Evolutionary conservation across 1,140 invertebrate species (phyloP), one percentile per base, ranked within the genome.

Genomic region (Pararge aegeria): DNA sequence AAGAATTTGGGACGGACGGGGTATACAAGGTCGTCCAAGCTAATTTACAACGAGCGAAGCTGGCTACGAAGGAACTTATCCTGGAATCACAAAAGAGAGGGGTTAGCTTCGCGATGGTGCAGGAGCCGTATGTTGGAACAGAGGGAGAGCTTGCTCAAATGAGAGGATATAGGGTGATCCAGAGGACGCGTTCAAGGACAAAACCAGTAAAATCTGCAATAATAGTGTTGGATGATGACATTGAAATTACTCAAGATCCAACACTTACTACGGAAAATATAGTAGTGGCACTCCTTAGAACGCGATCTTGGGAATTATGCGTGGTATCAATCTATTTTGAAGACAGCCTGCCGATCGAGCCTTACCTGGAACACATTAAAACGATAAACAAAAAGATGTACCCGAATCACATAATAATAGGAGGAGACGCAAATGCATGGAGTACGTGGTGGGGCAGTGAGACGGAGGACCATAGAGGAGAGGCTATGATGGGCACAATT

Each of bases 381-480:
- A 40, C 24, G 9, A 18, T 54, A 2, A 12, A 10, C 0, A 2
- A 10, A 2, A 12, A 40, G 16, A 19, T 42, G 2, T 37, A 37
- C 1, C 4, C n/a, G 1, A 1, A 10, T 12, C 3, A 13, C 1
- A 4, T 54, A 0, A 9, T 54, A 42, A 13, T 71, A 1, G 68
- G 66, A 2, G 72, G 72, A 0, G 68, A 75, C 38, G 19, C 29
- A 0, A 70, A 70, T 12, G 65, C 72, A 1, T 58, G 61, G 16
- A 75, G 55, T 18, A 19, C 18, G 1, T 67, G 66, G 73, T 75
- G 68, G 66, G 69, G 62, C 0, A 66, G 66, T 21, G 0, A 4
- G 1, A 21, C 10, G 0, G 20, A 10, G 1, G 65, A 69, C 34
- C 1, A 16, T 3, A 51, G 64, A 20, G 68, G 67, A 0, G 30